Evolutionary conservation across 2,797 vertebrate genomes (phyloP).

Genomic region (Fistularia commersonii): DNA sequence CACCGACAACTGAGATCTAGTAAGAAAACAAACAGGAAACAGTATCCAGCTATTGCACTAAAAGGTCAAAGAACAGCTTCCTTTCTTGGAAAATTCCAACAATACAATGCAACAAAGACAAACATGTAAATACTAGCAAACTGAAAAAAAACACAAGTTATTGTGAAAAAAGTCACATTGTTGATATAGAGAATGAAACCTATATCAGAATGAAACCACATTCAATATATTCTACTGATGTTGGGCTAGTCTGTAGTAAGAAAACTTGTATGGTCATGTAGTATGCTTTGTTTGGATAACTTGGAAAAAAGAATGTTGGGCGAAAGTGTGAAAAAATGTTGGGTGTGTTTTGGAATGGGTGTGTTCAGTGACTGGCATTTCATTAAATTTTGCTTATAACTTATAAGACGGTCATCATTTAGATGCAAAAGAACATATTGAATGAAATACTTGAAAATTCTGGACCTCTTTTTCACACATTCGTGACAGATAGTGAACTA

Average conservation of each 20-base stretch:
- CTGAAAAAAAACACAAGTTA: too few relatives aligned
- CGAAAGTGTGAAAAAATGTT: conserved; percentile 3
- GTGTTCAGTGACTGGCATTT: conserved; percentile 9
- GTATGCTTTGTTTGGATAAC: conserved; percentile 12
- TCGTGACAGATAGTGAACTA: background rate
- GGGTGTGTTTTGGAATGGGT: conserved; percentile 42
- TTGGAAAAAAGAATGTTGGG: background rate
- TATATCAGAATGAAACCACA: too few relatives aligned
- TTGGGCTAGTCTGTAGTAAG: background rate
- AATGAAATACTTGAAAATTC: background rate
- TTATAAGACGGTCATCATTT: conserved; percentile 1
- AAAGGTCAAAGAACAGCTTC: too few relatives aligned
- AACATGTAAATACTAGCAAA: too few relatives aligned
- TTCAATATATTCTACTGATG: background rate
- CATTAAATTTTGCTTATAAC: conserved; percentile 1
- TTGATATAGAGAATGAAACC: too few relatives aligned
- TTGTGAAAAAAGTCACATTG: too few relatives aligned
- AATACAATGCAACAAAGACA: too few relatives aligned
- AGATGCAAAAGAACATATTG: background rate
- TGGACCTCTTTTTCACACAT: background rate
- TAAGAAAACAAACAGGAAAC: too few relatives aligned
- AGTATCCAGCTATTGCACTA: too few relatives aligned
- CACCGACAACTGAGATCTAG: too few relatives aligned
- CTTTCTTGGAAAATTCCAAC: too few relatives aligned
- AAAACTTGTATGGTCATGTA: conserved; percentile 44